Base-by-base conservation (phyloP, 1,140 invertebrate genomes). In the Sarcophaga bullata region DNA sequence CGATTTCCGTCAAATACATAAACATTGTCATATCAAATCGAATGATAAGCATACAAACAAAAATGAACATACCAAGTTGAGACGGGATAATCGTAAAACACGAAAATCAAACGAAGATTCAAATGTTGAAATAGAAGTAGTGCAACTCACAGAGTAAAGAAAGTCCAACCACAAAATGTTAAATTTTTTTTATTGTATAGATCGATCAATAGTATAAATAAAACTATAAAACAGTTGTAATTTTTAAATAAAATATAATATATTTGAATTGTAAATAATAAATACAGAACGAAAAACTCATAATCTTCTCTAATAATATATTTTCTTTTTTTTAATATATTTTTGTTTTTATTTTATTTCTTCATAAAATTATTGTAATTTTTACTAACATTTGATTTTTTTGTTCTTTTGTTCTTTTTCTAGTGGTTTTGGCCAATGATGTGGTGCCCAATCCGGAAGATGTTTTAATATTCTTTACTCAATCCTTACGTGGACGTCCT, bases 381-480 rank as follows among this genome's bases (percentile, higher is more conserved):
- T 68, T 58, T 81, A 52, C 58, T 73, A 73, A 62, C 73, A 62
- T 73, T 48, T 72, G n/a, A 50, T 49, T 25, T n/a, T 17, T 37
- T 52, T 81, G 4, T 62, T 82, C 62, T 83, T 75, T 13, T 52
- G 85, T 48, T 19, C 10, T 72, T 73, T 49, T 62, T 50, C 72
- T 86, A 90, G 88, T 89, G 84, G 88, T 89, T 13, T 84, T 89
- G 80, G 84, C 88, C 15, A 89, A 86, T 78, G 88, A 89, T 8
- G 87, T 87, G 76, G 87, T 90, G 13, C 87, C 87, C 62, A 89
- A 89, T 85, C 88, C 88, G 4, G 85, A 88, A 80, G 89, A 90
- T 82, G 84, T 90, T 15, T 81, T 88, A 19, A 84, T 90, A n/a
- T 88, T 87, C 75, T 90, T 89, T 58, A 90, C 89, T 2, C 86